Evolutionary conservation across 2,797 vertebrate genomes (phyloP).

Genomic region (Muraenolepis orangiensis): DNA sequence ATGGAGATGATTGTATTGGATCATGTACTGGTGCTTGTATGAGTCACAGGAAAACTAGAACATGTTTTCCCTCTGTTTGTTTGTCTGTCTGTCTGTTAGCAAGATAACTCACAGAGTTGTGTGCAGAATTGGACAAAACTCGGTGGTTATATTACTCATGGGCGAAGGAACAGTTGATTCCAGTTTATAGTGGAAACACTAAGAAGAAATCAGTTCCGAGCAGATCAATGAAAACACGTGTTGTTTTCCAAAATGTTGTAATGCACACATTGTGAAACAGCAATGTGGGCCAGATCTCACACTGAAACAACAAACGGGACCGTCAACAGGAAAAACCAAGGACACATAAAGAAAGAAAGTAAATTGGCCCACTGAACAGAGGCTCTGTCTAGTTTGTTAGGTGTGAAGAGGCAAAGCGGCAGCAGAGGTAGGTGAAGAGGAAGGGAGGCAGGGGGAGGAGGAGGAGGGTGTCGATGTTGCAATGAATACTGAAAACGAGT

Average conservation of each 20-base stretch:
- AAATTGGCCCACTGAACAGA: background rate
- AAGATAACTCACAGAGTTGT: too few relatives aligned
- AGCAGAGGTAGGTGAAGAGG: conserved; percentile 14
- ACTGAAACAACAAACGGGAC: background rate
- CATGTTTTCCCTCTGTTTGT: too few relatives aligned
- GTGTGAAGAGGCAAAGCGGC: background rate
- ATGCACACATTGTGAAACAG: background rate
- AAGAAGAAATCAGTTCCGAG: too few relatives aligned
- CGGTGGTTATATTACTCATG: too few relatives aligned
- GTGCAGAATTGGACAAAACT: too few relatives aligned
- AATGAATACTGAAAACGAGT: conserved; percentile 79
- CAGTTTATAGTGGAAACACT: background rate
- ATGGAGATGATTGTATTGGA: background rate
- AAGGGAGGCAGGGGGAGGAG: background rate
- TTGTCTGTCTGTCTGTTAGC: too few relatives aligned
- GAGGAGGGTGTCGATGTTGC: conserved; percentile 58
- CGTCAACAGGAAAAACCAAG: background rate
- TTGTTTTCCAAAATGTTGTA: background rate
- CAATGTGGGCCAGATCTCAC: background rate
- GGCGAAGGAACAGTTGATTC: too few relatives aligned
- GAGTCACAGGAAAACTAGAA: too few relatives aligned
- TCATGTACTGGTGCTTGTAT: background rate
- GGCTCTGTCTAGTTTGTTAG: background rate
- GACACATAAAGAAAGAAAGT: background rate
- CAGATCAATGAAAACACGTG: background rate